Conservation (phyloP, 1,140 invertebrate species). For the Drosophila pectinifera region DNA sequence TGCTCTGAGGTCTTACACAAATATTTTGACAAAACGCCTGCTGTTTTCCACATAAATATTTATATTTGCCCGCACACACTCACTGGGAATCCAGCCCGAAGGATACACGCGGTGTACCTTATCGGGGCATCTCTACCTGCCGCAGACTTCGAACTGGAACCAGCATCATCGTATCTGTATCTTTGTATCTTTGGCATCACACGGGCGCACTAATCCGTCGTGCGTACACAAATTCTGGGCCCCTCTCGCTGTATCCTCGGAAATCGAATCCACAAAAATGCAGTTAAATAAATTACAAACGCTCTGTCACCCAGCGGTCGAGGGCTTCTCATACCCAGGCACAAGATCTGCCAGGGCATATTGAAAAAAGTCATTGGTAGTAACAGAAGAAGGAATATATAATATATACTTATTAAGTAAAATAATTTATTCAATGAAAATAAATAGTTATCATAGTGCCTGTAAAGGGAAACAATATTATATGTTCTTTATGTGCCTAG, state of each 20-base stretch:
- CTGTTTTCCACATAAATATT: conserved; percentile 83
- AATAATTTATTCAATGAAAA: too few relatives aligned
- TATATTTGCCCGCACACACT: conserved; percentile 67
- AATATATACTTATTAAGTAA: neutral
- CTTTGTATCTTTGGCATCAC: conserved; percentile 68
- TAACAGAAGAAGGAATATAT: neutral
- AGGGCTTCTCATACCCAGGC: conserved; percentile 15
- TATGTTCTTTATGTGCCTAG: too few relatives aligned
- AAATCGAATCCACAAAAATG: conserved; percentile 83
- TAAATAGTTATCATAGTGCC: too few relatives aligned
- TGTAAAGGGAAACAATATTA: too few relatives aligned
- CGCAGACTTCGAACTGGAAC: conserved; percentile 46
- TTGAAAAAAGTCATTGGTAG: neutral
- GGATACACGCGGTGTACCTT: conserved; percentile 42
- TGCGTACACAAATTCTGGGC: conserved; percentile 75
- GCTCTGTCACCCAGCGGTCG: conserved; percentile 78
- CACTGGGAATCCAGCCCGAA: conserved; percentile 18
- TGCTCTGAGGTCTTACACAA: conserved; percentile 64
- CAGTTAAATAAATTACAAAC: conserved; percentile 84
- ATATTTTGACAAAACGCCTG: conserved; percentile 83
- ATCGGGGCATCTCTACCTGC: conserved; percentile 77
- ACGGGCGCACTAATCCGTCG: conserved; percentile 59
- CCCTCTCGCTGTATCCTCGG: conserved; percentile 54
- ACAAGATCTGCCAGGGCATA: neutral
- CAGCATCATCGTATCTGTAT: conserved; percentile 46